Evolutionary conservation across 2,888 invertebrate genomes (phyloP).

Genomic region (Sminthurides aquaticus): DNA sequence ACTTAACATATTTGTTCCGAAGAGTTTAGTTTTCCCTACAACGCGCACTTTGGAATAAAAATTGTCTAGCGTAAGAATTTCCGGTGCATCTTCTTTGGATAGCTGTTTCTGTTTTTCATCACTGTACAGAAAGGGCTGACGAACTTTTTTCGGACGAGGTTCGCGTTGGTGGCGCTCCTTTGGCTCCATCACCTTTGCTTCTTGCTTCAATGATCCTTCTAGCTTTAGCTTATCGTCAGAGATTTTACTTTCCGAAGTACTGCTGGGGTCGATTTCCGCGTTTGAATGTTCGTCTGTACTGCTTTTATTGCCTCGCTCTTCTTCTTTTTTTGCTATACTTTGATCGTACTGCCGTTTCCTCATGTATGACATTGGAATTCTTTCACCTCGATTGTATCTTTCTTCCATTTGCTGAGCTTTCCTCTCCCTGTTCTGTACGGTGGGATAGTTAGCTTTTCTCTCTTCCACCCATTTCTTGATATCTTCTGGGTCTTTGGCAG

Average conservation of each 20-base stretch:
- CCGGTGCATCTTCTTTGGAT: neutral
- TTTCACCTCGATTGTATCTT: constrained; percentile 66
- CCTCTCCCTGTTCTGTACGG: constrained; percentile 60
- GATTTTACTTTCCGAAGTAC: neutral
- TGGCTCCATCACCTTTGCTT: neutral
- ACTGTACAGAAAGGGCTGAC: constrained; percentile 1
- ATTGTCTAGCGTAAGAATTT: constrained; percentile 15
- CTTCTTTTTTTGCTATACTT: neutral
- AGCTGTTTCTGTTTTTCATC: constrained; percentile 5
- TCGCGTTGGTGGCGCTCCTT: neutral
- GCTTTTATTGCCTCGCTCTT: too few relatives aligned
- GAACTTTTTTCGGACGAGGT: neutral
- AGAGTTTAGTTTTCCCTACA: constrained; percentile 4
- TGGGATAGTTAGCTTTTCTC: constrained; percentile 69
- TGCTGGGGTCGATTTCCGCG: neutral
- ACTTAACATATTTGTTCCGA: constrained; percentile 2
- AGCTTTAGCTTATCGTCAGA: neutral
- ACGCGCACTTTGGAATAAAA: constrained; percentile 14
- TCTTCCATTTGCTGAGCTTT: constrained; percentile 58
- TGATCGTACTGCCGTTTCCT: neutral
- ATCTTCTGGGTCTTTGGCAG: constrained; percentile 69
- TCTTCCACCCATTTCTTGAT: constrained; percentile 77
- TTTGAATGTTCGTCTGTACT: neutral
- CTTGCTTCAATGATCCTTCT: neutral
- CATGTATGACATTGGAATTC: constrained; percentile 43